These are phyloP conservation scores for Austrolebias charrua DNA, from an alignment of 2,797 vertebrate genomes.

Conservation along the genomic window DNA sequence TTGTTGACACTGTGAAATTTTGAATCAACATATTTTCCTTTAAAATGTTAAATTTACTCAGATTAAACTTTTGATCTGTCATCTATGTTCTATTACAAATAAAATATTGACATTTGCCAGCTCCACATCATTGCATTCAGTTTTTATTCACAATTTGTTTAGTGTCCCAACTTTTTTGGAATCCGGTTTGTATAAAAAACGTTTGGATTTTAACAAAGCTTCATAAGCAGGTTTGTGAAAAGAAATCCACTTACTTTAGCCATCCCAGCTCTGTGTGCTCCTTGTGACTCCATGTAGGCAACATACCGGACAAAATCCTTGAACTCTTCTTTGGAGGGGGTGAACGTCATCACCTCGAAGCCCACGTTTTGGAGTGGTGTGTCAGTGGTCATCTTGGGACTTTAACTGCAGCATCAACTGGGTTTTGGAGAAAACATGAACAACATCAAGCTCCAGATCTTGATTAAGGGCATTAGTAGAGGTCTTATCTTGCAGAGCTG, in stretches of 20 bases:
- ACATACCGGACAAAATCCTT: constrained; percentile 91
- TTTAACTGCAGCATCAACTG: constrained; percentile 12
- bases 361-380: constrained; percentile 79
- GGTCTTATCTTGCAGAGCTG: too few species aligned
- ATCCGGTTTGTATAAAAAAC: too few species aligned
- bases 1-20: too few species aligned
- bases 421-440: constrained; percentile 21
- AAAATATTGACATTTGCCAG: too few species aligned
- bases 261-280: constrained; percentile 91
- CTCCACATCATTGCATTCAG: too few species aligned
- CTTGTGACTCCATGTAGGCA: constrained; percentile 92
- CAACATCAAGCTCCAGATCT: neutral
- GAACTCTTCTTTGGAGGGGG: constrained; percentile 91
- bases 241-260: constrained; percentile 82
- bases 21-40: too few species aligned
- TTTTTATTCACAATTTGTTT: too few species aligned
- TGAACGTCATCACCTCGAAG: constrained; percentile 91
- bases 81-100: too few species aligned
- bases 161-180: too few species aligned
- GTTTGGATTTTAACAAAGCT: neutral
- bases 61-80: too few species aligned
- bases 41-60: too few species aligned
- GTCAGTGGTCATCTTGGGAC: constrained; percentile 86
- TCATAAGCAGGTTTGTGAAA: neutral
- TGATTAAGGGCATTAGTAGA: too few species aligned